Evolutionary conservation across 2,113 vertebrate genomes (phyloP).

Genomic region (Vicugna pacos): DNA sequence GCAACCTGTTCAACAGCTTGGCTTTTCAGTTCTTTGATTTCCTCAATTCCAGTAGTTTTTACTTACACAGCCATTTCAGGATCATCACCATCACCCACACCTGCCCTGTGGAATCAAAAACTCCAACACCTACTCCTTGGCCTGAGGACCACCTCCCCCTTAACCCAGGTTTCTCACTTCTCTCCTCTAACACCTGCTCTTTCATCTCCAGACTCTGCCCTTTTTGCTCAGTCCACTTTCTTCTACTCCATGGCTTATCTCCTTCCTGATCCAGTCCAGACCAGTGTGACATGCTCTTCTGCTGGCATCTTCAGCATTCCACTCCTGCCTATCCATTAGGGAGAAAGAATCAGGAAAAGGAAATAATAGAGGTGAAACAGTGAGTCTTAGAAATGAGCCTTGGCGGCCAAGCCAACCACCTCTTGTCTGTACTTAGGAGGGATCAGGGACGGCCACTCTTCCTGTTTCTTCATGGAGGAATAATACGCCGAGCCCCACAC

Average conservation of each 20-base stretch:
- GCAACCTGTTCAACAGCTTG: background rate
- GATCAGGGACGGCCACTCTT: background rate
- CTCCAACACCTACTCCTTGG: background rate
- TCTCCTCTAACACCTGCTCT: background rate
- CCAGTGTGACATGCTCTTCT: background rate
- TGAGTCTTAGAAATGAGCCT: background rate
- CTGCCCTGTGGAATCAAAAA: background rate
- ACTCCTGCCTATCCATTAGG: background rate
- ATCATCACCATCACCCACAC: background rate
- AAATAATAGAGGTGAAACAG: background rate
- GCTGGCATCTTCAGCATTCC: background rate
- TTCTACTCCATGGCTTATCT: background rate
- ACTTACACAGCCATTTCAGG: background rate
- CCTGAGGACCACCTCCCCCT: background rate
- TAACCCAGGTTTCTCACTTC: background rate
- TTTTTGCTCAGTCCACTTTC: background rate
- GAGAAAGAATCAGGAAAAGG: background rate
- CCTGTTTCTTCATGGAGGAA: rapidly evolving
- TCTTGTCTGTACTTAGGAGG: background rate
- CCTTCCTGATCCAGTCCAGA: background rate
- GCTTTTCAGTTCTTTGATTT: background rate
- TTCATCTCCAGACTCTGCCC: background rate
- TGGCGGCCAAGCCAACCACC: background rate
- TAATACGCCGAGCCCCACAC: background rate
- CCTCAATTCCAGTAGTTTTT: background rate